These are phyloP conservation scores for Candoia aspera DNA, from an alignment of 2,113 vertebrate species.

Conservation along the genomic window DNA sequence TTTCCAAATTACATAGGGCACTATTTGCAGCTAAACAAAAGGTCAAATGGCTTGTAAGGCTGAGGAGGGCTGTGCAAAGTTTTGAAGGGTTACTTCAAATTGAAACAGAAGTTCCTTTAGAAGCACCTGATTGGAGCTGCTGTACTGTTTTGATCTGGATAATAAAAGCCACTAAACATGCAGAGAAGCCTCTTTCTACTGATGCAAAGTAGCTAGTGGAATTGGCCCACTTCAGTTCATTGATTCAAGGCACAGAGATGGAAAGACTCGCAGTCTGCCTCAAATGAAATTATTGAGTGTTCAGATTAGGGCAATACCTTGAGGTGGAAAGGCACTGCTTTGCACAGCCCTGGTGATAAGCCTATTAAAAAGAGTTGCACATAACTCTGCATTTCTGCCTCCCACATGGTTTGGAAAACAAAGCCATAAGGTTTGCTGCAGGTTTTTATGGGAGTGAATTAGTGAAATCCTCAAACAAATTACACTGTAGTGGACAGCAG, in stretches of 20 bases:
- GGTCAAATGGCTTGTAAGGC: neutral
- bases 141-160: neutral
- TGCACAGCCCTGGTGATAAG: neutral
- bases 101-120: neutral
- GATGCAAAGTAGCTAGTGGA: neutral
- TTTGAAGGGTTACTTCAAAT: neutral
- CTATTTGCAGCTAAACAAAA: neutral
- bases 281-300: neutral
- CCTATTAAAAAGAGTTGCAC: neutral
- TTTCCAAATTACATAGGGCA: neutral
- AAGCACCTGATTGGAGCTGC: neutral
- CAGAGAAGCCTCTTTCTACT: neutral
- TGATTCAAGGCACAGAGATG: neutral
- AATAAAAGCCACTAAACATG: neutral
- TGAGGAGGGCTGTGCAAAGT: neutral
- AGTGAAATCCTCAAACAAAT: neutral
- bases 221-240: neutral
- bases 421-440: neutral
- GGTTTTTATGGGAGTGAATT: neutral
- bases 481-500: neutral
- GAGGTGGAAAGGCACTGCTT: neutral
- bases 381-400: neutral
- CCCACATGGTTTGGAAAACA: neutral
- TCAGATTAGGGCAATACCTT: neutral
- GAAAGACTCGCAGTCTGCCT: neutral